Conservation (phyloP, 1,140 invertebrate species). For the Acromyrmex charruanus region DNA sequence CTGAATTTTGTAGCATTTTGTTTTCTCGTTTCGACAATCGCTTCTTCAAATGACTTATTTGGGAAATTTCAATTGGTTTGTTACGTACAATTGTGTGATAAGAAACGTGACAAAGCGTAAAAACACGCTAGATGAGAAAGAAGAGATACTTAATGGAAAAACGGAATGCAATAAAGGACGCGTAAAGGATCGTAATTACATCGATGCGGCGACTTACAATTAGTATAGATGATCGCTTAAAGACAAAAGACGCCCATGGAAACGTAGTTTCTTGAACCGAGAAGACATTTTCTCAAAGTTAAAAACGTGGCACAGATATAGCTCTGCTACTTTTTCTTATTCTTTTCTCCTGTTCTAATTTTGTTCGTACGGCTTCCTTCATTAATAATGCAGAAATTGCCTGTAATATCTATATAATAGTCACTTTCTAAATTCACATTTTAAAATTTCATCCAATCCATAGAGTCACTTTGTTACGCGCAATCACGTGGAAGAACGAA, state of each 20-base stretch:
- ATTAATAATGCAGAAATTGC: constrained; percentile 67
- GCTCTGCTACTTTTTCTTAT: constrained; percentile 17
- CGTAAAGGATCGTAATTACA: constrained; percentile 49
- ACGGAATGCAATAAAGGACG: neutral
- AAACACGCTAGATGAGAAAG: neutral
- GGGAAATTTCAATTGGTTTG: neutral
- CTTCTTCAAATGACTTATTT: neutral
- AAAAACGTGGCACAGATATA: neutral
- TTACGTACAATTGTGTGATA: neutral
- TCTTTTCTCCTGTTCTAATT: neutral
- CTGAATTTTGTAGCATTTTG: neutral
- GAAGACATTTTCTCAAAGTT: neutral
- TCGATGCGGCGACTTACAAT: constrained; percentile 10
- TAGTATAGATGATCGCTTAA: constrained; percentile 40
- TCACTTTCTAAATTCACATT: constrained; percentile 22
- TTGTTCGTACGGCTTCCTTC: neutral
- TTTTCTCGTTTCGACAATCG: neutral
- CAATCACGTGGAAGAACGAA: constrained; percentile 53
- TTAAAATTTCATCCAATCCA: constrained; percentile 66
- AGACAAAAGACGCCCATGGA: constrained; percentile 6
- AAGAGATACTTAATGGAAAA: neutral
- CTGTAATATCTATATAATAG: constrained; percentile 43
- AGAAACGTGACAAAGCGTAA: neutral
- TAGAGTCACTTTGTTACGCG: constrained; percentile 57
- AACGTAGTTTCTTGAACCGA: constrained; percentile 22